Base-by-base conservation (phyloP, 2,113 vertebrate genomes). In the Clarias batrachus region DNA sequence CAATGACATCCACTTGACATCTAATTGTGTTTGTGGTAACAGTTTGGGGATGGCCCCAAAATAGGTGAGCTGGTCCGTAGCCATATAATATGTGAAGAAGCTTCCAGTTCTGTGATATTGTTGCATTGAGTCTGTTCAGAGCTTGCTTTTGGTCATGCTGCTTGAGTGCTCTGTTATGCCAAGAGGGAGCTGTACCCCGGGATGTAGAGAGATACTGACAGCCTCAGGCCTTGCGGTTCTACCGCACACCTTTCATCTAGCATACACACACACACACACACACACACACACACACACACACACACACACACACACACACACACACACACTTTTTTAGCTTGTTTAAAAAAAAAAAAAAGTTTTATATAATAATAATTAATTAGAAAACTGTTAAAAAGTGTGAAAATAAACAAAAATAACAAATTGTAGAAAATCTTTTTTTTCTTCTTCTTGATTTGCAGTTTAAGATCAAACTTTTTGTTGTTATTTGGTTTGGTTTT, bases 61-160 rank as follows among this genome's bases (percentile, higher is more conserved):
- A 41, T 62, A 30, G 19, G 21, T 81, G 23, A 25, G 1, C 41
- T 52, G 30, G 30, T 62, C 78, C 3, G 19, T 37, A 27, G 27
- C 17, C 13, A 57, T 78, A 60, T 60, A 76, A 9, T 68, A 4
- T 68, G 52, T 79, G 14, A 68, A 54, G 7, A 48, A 56, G 17
- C 59, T 65, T 33, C 25, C 23, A 41, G 33, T n/a, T 71, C 2
- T 0, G 12, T 23, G 12, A 48, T 74, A 33, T 62, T 62, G 12
- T 48, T 52, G 19, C 27, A 56, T 21, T 17, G 66, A 56, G 65
- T 48, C 27, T 86, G 23, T 73, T 84, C 59, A 25, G 27, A 59
- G 68, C 77, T 82, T 79, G 85, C 60, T 78, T 59, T 63, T 82
- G 82, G 77, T 88, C 62, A 52, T 80, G 83, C 23, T 62, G 89